A percentile compares a stretch with the other conserved stretches of the same genome.
Evolutionary conservation across 2,888 invertebrate species (phyloP).

Genomic region (Auanema freiburgensis): DNA sequence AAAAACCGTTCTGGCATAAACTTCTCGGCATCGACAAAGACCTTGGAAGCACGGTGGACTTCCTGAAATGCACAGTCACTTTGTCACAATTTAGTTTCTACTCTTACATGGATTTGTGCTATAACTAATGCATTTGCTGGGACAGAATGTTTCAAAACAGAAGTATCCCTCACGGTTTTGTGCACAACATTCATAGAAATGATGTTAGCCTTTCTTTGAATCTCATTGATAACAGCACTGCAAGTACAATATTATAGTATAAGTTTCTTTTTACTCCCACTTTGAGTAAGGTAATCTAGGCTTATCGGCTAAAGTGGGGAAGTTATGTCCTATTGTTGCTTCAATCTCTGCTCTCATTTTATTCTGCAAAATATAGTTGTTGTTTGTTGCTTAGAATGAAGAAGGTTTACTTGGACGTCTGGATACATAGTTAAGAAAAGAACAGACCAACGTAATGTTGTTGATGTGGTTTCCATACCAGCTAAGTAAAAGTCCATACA

Average conservation of each 20-base stretch:
- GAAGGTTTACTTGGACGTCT: constrained; percentile 33
- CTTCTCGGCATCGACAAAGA: constrained; percentile 26
- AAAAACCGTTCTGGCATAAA: constrained; percentile 47
- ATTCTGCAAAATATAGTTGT: no score
- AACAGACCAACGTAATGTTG: constrained; percentile 37
- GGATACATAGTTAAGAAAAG: constrained; percentile 37
- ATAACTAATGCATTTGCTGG: constrained; percentile 23
- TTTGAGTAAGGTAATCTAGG: constrained; percentile 30
- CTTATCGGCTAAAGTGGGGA: constrained; percentile 34
- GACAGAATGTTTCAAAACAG: constrained; percentile 15
- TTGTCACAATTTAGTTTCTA: not conserved
- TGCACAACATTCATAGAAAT: constrained; percentile 27
- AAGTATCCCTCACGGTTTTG: constrained; percentile 15
- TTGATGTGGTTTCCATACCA: constrained; percentile 18
- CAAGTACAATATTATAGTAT: not conserved
- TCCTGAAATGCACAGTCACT: constrained; percentile 22
- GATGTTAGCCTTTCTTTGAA: constrained; percentile 36
- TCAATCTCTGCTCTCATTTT: constrained; percentile 36
- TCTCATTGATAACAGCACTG: constrained; percentile 29
- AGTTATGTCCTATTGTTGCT: constrained; percentile 25
- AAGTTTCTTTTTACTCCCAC: constrained; percentile 1
- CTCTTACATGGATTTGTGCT: constrained; percentile 15
- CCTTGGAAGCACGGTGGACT: constrained; percentile 28
- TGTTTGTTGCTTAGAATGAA: no score
- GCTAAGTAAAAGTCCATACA: constrained; percentile 20